Evolutionary conservation across 37 sponge, comb jelly and placozoan species (phyloP).

Genomic region (Amphimedon queenslandica): DNA sequence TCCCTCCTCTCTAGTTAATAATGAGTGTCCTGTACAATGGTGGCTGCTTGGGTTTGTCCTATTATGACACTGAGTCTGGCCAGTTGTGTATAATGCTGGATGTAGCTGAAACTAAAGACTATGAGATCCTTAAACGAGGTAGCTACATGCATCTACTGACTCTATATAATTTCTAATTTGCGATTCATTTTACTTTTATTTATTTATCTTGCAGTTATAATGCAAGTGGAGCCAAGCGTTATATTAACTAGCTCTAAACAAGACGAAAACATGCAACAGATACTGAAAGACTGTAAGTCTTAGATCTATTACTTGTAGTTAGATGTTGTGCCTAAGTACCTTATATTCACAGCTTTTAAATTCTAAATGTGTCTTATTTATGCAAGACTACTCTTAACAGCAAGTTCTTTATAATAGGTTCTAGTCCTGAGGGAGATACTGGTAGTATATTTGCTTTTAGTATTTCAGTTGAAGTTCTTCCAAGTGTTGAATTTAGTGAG

Average conservation of each 20-base stretch:
- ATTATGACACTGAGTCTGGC: constrained; percentile 61
- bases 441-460: neutral
- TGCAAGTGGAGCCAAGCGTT: constrained; percentile 58
- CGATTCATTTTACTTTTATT: neutral
- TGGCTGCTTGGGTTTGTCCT: constrained; percentile 68
- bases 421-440: too few relatives aligned
- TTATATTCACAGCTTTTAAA: too few relatives aligned
- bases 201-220: constrained; percentile 42
- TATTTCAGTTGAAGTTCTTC: constrained; percentile 54
- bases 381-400: too few relatives aligned
- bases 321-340: too few relatives aligned
- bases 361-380: too few relatives aligned
- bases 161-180: too few relatives aligned
- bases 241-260: constrained; percentile 76
- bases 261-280: constrained; percentile 56
- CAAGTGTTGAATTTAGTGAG: constrained; percentile 78
- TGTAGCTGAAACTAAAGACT: constrained; percentile 67
- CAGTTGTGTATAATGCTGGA: constrained; percentile 59
- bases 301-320: too few relatives aligned
- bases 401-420: too few relatives aligned
- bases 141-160: too few relatives aligned
- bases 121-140: constrained; percentile 65
- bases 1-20: constrained; percentile 29
- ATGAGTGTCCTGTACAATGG: constrained; percentile 50
- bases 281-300: constrained; percentile 40